Conservation (phyloP, 1,140 invertebrate species). For the Drosophila ficusphila region DNA sequence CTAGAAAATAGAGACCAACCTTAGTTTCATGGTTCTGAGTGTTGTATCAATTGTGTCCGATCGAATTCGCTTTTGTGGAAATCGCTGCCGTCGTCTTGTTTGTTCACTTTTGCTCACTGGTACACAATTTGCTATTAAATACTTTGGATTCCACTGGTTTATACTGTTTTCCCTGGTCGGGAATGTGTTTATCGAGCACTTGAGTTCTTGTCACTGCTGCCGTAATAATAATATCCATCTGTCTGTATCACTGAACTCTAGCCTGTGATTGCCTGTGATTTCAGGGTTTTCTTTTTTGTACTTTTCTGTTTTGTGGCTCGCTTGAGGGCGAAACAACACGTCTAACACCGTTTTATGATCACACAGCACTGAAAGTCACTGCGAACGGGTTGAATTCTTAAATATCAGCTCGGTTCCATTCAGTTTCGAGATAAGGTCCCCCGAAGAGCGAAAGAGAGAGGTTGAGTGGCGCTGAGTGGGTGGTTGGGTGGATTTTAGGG, state of each 20-base stretch:
- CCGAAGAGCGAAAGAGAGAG: slow-evolving; percentile 1
- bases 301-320: too few species aligned
- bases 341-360: slow-evolving; percentile 66
- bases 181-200: slow-evolving; percentile 66
- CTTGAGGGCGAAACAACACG: slow-evolving; percentile 27
- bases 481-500: neutral
- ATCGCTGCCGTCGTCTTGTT: slow-evolving; percentile 12
- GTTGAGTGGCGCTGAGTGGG: neutral
- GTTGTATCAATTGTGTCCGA: slow-evolving; percentile 61
- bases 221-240: slow-evolving; percentile 59
- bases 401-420: slow-evolving; percentile 54
- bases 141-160: slow-evolving; percentile 50
- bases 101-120: slow-evolving; percentile 25
- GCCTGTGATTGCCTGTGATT: slow-evolving; percentile 21
- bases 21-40: slow-evolving; percentile 68
- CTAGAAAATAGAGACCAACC: slow-evolving; percentile 32
- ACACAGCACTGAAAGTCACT: slow-evolving; percentile 61
- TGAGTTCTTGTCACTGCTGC: slow-evolving; percentile 46
- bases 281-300: slow-evolving; percentile 6
- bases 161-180: slow-evolving; percentile 55
- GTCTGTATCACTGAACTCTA: slow-evolving; percentile 18
- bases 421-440: slow-evolving; percentile 9
- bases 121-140: slow-evolving; percentile 49
- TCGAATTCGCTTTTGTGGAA: slow-evolving; percentile 17
- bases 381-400: slow-evolving; percentile 52